Evolutionary conservation across 2,113 vertebrate species (phyloP), one percentile per base, ranked within the genome.

Genomic region (Pollachius pollachius): DNA sequence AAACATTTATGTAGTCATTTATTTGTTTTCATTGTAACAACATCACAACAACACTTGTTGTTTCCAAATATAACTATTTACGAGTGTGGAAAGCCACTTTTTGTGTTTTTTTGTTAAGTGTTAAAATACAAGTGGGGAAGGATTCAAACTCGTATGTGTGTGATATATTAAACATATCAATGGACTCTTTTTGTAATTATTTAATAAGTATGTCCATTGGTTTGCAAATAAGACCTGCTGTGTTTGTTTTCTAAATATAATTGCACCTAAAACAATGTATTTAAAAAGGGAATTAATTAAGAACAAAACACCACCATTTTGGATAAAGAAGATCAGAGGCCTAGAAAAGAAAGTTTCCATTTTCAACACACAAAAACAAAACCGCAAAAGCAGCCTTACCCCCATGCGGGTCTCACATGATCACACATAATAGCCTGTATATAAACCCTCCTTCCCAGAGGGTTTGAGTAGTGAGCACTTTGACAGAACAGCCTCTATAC

Each of bases 391-490:
- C 85, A 81, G 67, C n/a, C 37, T 11, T 5, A 11, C 41, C 72
- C 27, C 69, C 11, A 52, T 52, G 30, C 56, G n/a, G 30, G 1
- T 13, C 15, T 76, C 81, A 79, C 72, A 19, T 76, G 75, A 70
- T 71, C 64, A 48, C n/a, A n/a, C n/a, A n/a, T n/a, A n/a, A n/a
- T 70, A 68, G n/a, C 72, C 71, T 67, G 74, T 84, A 86, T 84
- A 89, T 48, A 85, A 77, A 58, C 62, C 66, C 70, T 15, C 25
- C 34, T 25, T n/a, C 63, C 34, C 68, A 52, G 48, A 48, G 41
- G 8, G 41, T 48, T 48, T 48, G 41, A 48, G 27, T 23, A 37
- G 59, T 73, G 58, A 59, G 60, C 18, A 12, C 34, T 3, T 17
- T 37, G 5, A 62, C 61, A 73, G 62, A 25, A 52, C 15, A 65